Evolutionary conservation across 1,140 invertebrate genomes (phyloP), one percentile per base, ranked within the genome.

Genomic region (Sminthurides bifidus): DNA sequence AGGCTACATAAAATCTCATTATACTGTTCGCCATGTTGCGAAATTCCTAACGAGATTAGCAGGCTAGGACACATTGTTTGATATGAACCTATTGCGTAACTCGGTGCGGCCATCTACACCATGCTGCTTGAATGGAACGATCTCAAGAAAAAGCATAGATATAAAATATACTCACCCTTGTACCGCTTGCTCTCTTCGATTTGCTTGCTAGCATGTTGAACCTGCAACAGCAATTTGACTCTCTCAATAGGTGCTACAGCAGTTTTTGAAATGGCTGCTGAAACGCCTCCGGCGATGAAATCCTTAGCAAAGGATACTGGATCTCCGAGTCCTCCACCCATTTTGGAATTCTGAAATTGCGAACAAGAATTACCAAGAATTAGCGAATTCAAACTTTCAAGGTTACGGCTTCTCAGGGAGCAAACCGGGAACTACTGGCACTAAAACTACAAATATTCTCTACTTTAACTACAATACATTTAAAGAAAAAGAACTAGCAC

Each of bases 171-270:
- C 67, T 68, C 65, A 74, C 74, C 75, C 67, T 76, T 76, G 64
- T 76, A 76, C 26, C 68, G 71, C 38, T 74, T 61, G 52, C 78
- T 76, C 19, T 52, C 68, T 31, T 74, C 56, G 63, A 79, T 79
- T 66, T 77, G 71, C 67, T 73, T 72, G 48, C 72, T 74, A 21
- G 70, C 72, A 70, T 75, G 72, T 66, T 76, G 75, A 46, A 76
- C 73, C 64, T 76, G 79, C 19, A 81, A 72, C 30, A 81, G 69
- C 30, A 81, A 71, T 66, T 81, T 81, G 35, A 81, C 76, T 63
- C 79, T 69, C 66, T 81, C 79, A 65, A 81, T 79, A 1, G 79
- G 75, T 26, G 74, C 74, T 23, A 67, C 65, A 33, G 72, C 72
- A n/a, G 75, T 77, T 65, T 79, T 79, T 33, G 78, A 79, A 48